Conservation (phyloP, 92 coral and sea anemone species). For the Palythoa grandiflora region DNA sequence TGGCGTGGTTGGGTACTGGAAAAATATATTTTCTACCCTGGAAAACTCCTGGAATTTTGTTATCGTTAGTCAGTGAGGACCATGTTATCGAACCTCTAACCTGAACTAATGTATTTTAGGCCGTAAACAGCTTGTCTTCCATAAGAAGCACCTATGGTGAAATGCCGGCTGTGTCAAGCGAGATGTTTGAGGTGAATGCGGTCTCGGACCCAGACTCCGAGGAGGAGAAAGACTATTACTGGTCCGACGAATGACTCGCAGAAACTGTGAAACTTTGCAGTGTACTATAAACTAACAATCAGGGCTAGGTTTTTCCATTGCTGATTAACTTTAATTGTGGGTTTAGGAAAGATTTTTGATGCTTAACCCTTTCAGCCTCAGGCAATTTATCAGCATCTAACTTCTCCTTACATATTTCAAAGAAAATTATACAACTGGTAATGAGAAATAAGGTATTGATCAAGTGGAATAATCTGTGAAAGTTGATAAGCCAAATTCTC, state of each 20-base stretch:
- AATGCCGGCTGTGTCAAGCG: constrained; percentile 38
- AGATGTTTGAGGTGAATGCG: constrained; percentile 76
- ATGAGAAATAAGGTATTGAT: no score
- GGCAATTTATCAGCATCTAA: no score
- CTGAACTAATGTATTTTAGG: background rate
- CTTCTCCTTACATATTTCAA: no score
- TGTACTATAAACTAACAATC: background rate
- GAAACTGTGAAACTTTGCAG: background rate
- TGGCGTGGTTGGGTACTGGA: no score
- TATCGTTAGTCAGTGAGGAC: no score
- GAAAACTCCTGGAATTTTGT: no score
- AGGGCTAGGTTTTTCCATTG: background rate
- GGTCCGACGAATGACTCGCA: constrained; percentile 71
- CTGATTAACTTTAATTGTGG: background rate
- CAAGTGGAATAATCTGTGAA: no score
- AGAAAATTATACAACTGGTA: no score
- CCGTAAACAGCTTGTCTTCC: background rate
- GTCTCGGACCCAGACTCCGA: constrained; percentile 78
- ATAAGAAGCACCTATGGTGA: constrained; percentile 20
- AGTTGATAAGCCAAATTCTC: no score
- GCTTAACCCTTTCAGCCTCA: no score
- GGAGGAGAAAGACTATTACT: constrained; percentile 76
- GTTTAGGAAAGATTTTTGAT: no score
- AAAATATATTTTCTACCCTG: no score
- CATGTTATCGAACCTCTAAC: background rate